Conservation (phyloP, 2,113 vertebrate species). For the Eolophus roseicapilla region DNA sequence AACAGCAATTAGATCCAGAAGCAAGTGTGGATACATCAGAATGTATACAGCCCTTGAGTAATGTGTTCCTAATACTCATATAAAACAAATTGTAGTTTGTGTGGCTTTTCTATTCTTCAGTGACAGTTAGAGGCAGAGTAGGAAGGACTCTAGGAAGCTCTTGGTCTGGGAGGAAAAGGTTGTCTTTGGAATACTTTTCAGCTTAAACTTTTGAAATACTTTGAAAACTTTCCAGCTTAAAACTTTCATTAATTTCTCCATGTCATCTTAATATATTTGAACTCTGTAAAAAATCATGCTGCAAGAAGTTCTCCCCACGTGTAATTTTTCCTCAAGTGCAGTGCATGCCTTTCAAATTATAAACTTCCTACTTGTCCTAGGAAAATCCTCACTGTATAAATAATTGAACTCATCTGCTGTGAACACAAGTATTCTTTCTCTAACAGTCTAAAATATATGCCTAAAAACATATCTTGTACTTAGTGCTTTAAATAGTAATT, state of each 20-base stretch:
- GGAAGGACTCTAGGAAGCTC: neutral
- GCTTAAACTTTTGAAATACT: neutral
- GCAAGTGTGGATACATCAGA: neutral
- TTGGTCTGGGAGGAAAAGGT: neutral
- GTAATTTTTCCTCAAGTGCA: constrained; percentile 46
- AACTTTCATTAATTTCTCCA: constrained; percentile 14
- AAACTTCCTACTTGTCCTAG: constrained; percentile 57
- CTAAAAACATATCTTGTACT: constrained; percentile 47
- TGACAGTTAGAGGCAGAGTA: neutral
- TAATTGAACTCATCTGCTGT: constrained; percentile 64
- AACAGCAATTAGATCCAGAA: constrained; percentile 13
- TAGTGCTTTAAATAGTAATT: constrained; percentile 70
- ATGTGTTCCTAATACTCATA: neutral
- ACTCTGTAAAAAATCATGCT: constrained; percentile 10
- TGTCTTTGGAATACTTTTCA: constrained; percentile 45
- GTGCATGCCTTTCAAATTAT: constrained; percentile 58
- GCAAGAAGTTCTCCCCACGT: constrained; percentile 5
- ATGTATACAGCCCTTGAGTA: neutral
- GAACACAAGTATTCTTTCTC: constrained; percentile 54
- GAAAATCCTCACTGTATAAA: constrained; percentile 62
- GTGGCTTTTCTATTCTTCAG: neutral
- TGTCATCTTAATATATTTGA: constrained; percentile 33
- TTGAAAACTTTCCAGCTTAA: constrained; percentile 41
- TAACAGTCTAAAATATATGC: constrained; percentile 48
- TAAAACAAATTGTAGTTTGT: neutral